Base-by-base conservation (phyloP, 2,113 vertebrate genomes). In the Sciurus niger region DNA sequence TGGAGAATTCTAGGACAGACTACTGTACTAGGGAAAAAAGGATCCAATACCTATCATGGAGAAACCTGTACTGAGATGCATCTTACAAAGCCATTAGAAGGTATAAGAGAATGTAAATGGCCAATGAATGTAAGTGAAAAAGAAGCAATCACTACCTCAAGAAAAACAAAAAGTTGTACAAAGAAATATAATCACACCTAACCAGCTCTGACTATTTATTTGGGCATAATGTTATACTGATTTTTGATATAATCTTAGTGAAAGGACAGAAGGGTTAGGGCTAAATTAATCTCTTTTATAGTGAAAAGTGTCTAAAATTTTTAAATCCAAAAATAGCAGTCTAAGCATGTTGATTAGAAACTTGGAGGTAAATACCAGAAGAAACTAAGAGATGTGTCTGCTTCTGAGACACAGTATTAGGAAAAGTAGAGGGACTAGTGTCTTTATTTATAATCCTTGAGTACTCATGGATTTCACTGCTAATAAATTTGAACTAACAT, bases 201-300 rank as follows among this genome's bases (percentile, higher is more conserved):
- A 18, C n/a, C 6, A 34, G 88, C 48, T 7, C 4, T 34, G 30
- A 34, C 46, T 76, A 17, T 4, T 90, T 18, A 28, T 7, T 25
- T 16, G 4, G 37, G 30, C 37, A 30, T 0, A 58, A 90, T 0
- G 10, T 9, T 25, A 74, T 25, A 17, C 13, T 32, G 2, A 53
- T 20, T 30, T 25, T 65, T 4, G 10, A 65, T 28, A 65, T 4
- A 65, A 30, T 30, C 28, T 68, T 0, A 46, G 6, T 20, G 51
- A 48, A 53, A 77, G 43, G 28, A 37, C 0, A 25, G n/a, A 51
- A 60, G 16, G 8, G 20, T 32, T 43, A 79, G 72, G 37, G 46
- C 22, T 34, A 73, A 67, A 63, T 2, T 34, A 53, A 68, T 8
- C 22, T 70, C 48, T 83, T 32, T 24, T 48, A 65, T 1, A 34